Percentiles rank a stretch among this genome's conserved stretches.
These are phyloP conservation scores for Orchestia grillus DNA, from an alignment of 1,140 invertebrate genomes.

Conservation along the genomic window DNA sequence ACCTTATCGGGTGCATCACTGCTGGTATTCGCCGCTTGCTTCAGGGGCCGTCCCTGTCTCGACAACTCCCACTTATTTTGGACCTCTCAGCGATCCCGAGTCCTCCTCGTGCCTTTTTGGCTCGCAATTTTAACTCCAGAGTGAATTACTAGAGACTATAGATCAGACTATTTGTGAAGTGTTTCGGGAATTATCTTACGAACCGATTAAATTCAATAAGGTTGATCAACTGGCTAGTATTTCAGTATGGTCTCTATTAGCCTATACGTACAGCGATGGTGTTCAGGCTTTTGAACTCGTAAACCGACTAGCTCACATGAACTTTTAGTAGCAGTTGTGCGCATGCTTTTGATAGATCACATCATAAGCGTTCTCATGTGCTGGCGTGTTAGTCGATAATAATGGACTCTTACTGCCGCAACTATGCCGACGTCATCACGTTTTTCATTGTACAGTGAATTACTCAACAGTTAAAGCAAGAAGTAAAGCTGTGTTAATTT, in stretches of 20 bases:
- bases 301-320: not conserved
- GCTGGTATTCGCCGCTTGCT: constrained; percentile 43
- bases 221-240: not conserved
- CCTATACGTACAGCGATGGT: not conserved
- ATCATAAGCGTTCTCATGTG: not conserved
- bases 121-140: not conserved
- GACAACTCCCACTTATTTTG: constrained; percentile 5
- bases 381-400: not conserved
- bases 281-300: not conserved
- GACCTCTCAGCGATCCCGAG: not conserved
- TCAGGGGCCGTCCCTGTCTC: constrained; percentile 3
- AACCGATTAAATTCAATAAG: not conserved
- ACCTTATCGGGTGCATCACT: constrained; percentile 50
- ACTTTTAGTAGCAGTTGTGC: not conserved
- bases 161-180: not conserved
- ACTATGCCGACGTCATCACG: not conserved
- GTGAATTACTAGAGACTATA: not conserved
- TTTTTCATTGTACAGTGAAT: not conserved
- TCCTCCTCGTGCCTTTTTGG: not conserved
- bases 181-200: not conserved
- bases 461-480: not conserved
- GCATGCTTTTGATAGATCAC: not conserved
- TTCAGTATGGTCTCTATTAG: constrained; percentile 8
- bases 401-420: not conserved
- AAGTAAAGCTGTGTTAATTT: not conserved